A percentile compares a stretch with the other conserved stretches of the same genome.
phyloP scores from a whole-genome alignment of 2,888 invertebrate species.

The Crepidodera aurea region DNA sequence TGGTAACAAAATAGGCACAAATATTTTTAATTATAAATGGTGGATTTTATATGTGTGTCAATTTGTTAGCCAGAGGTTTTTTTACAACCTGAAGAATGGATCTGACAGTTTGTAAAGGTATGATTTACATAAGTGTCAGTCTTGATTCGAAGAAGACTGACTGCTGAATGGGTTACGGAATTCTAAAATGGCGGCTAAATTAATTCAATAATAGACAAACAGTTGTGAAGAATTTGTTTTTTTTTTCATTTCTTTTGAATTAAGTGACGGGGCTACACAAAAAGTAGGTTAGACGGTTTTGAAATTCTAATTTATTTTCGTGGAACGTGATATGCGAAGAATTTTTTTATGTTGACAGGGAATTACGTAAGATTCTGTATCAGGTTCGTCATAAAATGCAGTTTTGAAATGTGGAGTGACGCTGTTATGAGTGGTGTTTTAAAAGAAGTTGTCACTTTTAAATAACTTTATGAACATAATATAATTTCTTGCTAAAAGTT shows the following conservation, averaged over 20 bases:
- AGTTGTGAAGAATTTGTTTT: neutral
- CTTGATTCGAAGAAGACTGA: slow-evolving; percentile 13
- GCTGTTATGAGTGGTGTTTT: too few relatives aligned
- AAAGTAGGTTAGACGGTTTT: neutral
- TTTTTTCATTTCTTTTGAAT: neutral
- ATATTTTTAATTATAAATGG: slow-evolving; percentile 45
- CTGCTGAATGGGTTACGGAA: slow-evolving; percentile 19
- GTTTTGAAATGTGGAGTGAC: too few relatives aligned
- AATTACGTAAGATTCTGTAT: neutral
- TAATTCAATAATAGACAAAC: neutral
- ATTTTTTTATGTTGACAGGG: neutral
- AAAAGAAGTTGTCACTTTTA: too few relatives aligned
- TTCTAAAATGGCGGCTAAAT: slow-evolving; percentile 9
- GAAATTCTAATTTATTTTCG: neutral
- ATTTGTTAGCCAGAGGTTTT: slow-evolving; percentile 35
- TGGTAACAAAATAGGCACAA: slow-evolving; percentile 44
- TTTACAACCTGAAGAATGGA: slow-evolving; percentile 19
- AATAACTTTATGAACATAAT: too few relatives aligned
- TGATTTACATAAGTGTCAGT: slow-evolving; percentile 24
- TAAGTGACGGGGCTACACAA: neutral
- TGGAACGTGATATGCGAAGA: neutral
- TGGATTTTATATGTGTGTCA: slow-evolving; percentile 40
- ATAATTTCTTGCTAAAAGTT: too few relatives aligned
- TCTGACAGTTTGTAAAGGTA: slow-evolving; percentile 30
- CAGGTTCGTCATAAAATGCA: too few relatives aligned